Evolutionary conservation across 2,113 vertebrate genomes (phyloP), one percentile per base, ranked within the genome.

Genomic region (Aramus guarauna): DNA sequence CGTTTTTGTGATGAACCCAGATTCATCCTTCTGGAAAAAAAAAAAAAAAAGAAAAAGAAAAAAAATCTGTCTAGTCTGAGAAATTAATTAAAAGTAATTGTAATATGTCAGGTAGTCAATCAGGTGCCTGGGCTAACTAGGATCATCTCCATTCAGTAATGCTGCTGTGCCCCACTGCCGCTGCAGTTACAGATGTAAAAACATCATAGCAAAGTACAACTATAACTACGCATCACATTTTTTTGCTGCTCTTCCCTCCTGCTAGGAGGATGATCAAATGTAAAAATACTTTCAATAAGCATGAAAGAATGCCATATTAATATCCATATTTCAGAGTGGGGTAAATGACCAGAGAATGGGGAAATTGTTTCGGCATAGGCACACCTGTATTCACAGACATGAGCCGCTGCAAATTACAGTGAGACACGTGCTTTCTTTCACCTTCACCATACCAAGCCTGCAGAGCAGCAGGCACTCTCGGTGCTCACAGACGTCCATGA

Each of bases 401-500:
- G 41, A 63, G 39, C 15, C 36, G 43, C 53, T 90, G 59, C 34
- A 60, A 58, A 52, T 62, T 47, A 24, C 29, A 27, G 26, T 0
- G 1, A 3, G 43, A 22, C 12, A 5, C 3, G 1, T 8, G 18
- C 48, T 52, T 59, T 12, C 60, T n/a, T 15, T 68, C 74, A 23
- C 11, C 53, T 45, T 62, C 41, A 37, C 53, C 16, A 10, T 2
- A 13, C 15, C 13, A 24, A 55, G 29, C 15, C 63, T 47, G 41
- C n/a, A 36, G 39, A 75, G 39, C 34, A 37, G 29, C 32, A 34
- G n/a, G 23, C 15, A 17, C 59, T 10, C 36, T 37, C 32, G 5
- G 64, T 27, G n/a, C 55, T 24, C 71, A 22, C 0, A 1, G 16
- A 18, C 1, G 0, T 18, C 56, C 16, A 0, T 24, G 45, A 50